Base-by-base conservation (phyloP, 2,888 invertebrate genomes). In the Minunthozetes semirufus region DNA sequence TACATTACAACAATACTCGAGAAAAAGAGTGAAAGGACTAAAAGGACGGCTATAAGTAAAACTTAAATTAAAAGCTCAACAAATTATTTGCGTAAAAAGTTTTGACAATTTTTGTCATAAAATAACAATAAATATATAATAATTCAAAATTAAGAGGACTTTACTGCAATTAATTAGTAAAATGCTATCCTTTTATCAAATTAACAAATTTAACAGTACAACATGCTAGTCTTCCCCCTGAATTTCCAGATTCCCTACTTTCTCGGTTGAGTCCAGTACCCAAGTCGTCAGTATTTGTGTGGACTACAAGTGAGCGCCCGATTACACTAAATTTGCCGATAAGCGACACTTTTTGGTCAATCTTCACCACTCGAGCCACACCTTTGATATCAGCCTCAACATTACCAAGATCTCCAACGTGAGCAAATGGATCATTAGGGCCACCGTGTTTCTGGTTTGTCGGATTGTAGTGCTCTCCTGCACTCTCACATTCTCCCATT, bases 381-480 rank as follows among this genome's bases (percentile, higher is more conserved):
- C 76, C 74, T 22, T 59, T 53, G 13, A 46, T 22, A 33, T 76
- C 53, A 25, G 74, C 70, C 5, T 27, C 15, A 33, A 76, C 25
- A 48, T 76, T 76, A 2, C 76, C 76, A 11, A 76, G 70, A 53
- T 76, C 76, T 3, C 76, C 76, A 27, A 72, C 50, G 33, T 76
- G 76, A 25, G 46, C 42, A 22, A 3, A 17, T 25, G 63, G 33
- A n/a, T 46, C 46, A 42, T 75, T 38, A 19, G 38, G 46, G 19
- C 29, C 56, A 13, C 76, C 76, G 25, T 76, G 76, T 17, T n/a
- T 29, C 27, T 74, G 48, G 19, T 61, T 22, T 25, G 72, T 72
- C 9, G 76, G 76, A 25, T 75, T 75, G 66, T 73, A 75, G 22
- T 75, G 75, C 38, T 72, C 72, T 17, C 75, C 75, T 17, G 75